phyloP scores from a whole-genome alignment of 2,888 invertebrate species.

The Pseudoips prasinana region DNA sequence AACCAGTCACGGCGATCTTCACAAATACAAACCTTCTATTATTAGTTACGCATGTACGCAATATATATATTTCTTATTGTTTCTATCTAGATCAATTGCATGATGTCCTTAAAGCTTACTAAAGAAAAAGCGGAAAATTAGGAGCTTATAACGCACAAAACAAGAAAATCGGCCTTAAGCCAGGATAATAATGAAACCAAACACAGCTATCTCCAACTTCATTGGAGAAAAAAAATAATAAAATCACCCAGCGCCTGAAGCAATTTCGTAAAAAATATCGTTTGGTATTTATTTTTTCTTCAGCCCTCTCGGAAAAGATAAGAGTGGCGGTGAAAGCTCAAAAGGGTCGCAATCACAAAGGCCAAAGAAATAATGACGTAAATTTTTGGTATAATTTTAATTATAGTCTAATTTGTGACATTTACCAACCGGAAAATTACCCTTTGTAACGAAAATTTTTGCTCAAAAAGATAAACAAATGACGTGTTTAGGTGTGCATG shows the following conservation, averaged over 20 bases:
- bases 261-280: constrained; percentile 38
- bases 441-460: constrained; percentile 43
- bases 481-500: constrained; percentile 12
- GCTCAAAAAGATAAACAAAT: constrained; percentile 31
- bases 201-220: constrained; percentile 13
- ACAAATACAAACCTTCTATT: too few relatives aligned
- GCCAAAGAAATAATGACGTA: constrained; percentile 58
- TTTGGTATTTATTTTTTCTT: constrained; percentile 50
- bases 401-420: constrained; percentile 70
- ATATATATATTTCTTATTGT: too few relatives aligned
- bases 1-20: too few relatives aligned
- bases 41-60: too few relatives aligned
- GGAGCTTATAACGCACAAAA: constrained; percentile 5
- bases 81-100: too few relatives aligned
- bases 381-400: constrained; percentile 71
- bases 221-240: constrained; percentile 25
- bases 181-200: constrained; percentile 10
- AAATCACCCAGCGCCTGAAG: constrained; percentile 19
- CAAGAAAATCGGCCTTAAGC: constrained; percentile 21
- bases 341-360: constrained; percentile 67
- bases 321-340: constrained; percentile 44
- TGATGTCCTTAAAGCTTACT: too few relatives aligned
- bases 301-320: constrained; percentile 47
- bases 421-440: constrained; percentile 56
- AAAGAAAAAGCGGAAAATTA: neutral